A percentile compares a stretch with the other conserved stretches of the same genome.
Conservation (phyloP, 2,888 invertebrate species). For the Cantharis rustica region DNA sequence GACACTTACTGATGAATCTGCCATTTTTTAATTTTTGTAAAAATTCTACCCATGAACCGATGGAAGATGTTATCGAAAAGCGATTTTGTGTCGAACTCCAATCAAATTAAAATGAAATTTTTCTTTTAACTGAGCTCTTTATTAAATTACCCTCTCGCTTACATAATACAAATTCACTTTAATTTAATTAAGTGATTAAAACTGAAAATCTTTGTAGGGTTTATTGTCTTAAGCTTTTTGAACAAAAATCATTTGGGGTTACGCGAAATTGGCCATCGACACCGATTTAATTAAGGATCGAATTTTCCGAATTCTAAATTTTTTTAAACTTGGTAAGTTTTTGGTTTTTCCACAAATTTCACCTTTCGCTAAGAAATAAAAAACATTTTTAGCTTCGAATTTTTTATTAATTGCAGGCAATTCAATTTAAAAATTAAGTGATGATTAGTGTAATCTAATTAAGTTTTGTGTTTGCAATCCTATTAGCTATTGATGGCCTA, state of each 20-base stretch:
- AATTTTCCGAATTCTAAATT: background rate
- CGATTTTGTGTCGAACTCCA: background rate
- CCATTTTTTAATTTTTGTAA: background rate
- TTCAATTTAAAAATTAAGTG: background rate
- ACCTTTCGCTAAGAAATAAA: background rate
- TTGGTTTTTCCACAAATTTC: background rate
- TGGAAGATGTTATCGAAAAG: background rate
- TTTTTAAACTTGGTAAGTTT: background rate
- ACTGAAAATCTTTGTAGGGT: no score
- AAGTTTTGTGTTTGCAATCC: background rate
- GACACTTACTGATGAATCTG: background rate
- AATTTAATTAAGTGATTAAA: background rate
- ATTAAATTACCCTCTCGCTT: slow-evolving; percentile 24
- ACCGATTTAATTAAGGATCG: background rate
- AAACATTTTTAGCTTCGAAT: background rate
- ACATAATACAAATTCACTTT: slow-evolving; percentile 25
- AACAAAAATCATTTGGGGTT: background rate
- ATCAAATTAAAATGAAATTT: slow-evolving; percentile 22
- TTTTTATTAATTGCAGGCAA: background rate
- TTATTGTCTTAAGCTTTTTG: background rate
- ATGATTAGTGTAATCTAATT: slow-evolving; percentile 1
- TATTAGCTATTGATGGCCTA: background rate
- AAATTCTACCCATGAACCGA: background rate
- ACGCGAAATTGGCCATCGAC: no score
- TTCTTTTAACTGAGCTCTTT: slow-evolving; percentile 23